Evolutionary conservation across 2,888 invertebrate genomes (phyloP).

Genomic region (Alviniconcha strummeri): DNA sequence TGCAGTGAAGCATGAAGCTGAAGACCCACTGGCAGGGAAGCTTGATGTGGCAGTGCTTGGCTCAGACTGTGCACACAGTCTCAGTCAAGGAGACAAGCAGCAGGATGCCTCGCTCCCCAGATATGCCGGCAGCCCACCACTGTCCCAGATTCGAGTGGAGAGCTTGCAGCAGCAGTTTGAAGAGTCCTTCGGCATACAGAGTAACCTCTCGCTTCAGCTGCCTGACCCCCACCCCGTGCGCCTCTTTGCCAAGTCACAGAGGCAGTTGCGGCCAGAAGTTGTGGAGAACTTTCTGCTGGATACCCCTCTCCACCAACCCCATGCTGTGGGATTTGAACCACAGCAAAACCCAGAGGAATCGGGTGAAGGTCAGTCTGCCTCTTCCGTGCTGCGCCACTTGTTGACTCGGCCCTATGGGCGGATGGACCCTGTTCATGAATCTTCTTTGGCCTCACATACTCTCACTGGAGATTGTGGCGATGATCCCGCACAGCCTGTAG

Average conservation of each 20-base stretch:
- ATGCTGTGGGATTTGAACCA: too few species aligned
- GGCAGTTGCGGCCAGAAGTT: neutral
- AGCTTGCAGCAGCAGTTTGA: constrained; percentile 28
- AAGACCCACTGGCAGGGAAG: neutral
- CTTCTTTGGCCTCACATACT: too few species aligned
- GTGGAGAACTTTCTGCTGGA: constrained; percentile 18
- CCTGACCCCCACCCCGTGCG: constrained; percentile 5
- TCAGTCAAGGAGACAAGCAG: too few species aligned
- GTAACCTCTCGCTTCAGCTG: neutral
- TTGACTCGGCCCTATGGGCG: neutral
- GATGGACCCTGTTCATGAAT: too few species aligned
- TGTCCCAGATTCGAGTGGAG: constrained; percentile 19
- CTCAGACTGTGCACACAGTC: too few species aligned
- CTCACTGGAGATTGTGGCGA: too few species aligned
- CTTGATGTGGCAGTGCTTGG: too few species aligned
- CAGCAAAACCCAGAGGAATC: too few species aligned
- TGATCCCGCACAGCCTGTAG: too few species aligned
- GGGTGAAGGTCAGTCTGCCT: neutral
- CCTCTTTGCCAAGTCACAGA: neutral
- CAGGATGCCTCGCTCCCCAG: neutral
- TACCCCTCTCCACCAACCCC: neutral
- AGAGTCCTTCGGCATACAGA: neutral
- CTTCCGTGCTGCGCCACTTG: constrained; percentile 11
- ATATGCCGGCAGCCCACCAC: neutral
- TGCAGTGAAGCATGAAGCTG: constrained; percentile 1